These are phyloP conservation scores for Leucoraja erinaceus DNA, from an alignment of 2,113 vertebrate species.

Conservation along the genomic window DNA sequence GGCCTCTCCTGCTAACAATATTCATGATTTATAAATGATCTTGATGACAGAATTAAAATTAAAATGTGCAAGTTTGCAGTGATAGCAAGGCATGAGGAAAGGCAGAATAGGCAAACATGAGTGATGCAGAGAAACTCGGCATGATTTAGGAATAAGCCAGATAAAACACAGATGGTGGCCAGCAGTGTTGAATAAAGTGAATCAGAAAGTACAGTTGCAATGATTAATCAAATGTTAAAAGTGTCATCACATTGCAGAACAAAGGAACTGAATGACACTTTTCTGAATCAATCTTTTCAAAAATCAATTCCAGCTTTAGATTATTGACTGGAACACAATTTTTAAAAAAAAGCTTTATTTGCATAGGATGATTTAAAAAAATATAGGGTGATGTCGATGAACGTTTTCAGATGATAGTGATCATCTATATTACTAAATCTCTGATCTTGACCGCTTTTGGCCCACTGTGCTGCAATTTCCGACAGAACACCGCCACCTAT, in stretches of 20 bases:
- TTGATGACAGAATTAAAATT: neutral
- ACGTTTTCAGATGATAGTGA: no score
- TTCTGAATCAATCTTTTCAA: neutral
- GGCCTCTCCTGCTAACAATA: neutral
- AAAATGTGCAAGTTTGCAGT: neutral
- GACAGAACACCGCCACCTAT: no score
- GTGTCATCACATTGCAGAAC: neutral
- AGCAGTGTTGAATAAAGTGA: neutral
- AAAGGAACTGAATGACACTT: neutral
- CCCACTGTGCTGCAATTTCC: no score
- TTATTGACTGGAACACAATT: neutral
- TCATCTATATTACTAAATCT: no score
- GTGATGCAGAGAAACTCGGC: neutral
- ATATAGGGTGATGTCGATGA: no score
- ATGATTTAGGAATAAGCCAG: neutral
- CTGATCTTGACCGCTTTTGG: no score
- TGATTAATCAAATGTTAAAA: neutral
- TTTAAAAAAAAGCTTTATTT: no score
- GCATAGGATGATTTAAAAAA: no score
- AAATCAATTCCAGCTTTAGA: neutral
- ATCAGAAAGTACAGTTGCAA: neutral
- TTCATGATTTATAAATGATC: neutral
- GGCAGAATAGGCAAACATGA: neutral
- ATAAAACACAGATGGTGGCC: neutral
- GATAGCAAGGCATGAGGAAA: neutral